Evolutionary conservation across 2,888 invertebrate species (phyloP).

Genomic region (Tridacna crocea): DNA sequence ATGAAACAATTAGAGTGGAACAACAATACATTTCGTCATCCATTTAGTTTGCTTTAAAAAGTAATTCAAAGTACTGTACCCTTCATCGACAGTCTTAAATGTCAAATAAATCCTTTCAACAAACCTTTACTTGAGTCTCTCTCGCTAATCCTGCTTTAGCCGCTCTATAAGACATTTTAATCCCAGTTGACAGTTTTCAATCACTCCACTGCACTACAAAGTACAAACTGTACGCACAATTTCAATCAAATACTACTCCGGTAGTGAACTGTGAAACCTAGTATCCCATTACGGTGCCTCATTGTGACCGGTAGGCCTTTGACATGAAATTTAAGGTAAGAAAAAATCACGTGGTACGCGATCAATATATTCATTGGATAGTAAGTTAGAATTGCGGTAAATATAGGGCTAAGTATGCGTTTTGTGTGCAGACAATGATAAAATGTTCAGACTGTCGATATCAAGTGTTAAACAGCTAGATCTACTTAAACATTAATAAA

Average conservation of each 20-base stretch:
- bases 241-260: no score
- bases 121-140: conserved; percentile 97
- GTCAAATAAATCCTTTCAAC: conserved; percentile 67
- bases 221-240: no score
- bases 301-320: conserved; percentile 5
- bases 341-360: conserved; percentile 1
- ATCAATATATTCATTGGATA: background rate
- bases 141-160: conserved; percentile 97
- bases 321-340: conserved; percentile 22
- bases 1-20: background rate
- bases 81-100: no score
- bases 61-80: no score
- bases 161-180: conserved; percentile 86
- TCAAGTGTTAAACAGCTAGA: background rate
- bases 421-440: background rate
- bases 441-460: background rate
- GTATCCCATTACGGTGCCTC: conserved; percentile 14
- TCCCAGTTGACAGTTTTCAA: conserved; percentile 4
- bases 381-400: background rate
- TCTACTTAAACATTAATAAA: no score
- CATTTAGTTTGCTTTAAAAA: no score
- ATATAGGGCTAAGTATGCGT: conserved; percentile 2
- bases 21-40: background rate
- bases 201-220: background rate
- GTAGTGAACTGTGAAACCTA: no score